These are phyloP conservation scores for Oceanodroma leucorhoa DNA, from an alignment of 2,797 vertebrate species.

Conservation along the genomic window DNA sequence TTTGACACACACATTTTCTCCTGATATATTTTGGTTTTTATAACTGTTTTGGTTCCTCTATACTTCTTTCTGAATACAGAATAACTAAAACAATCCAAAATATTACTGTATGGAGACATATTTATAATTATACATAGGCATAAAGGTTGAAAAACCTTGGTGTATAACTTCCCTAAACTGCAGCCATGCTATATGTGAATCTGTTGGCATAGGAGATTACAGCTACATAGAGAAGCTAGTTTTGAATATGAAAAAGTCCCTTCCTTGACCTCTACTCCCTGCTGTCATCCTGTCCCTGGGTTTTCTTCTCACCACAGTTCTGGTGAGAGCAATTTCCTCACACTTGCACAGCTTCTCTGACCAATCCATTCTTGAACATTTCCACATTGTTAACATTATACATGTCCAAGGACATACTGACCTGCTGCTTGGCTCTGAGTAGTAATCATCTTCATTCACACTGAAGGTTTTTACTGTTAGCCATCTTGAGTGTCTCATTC, in stretches of 20 bases:
- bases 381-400: background rate
- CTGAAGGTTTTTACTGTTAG: background rate
- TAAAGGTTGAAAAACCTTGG: background rate
- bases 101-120: background rate
- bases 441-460: background rate
- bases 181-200: background rate
- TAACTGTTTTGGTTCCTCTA: background rate
- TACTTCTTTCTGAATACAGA: background rate
- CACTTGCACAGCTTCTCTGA: slow-evolving; percentile 1
- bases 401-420: background rate
- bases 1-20: background rate
- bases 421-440: background rate
- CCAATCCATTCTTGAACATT: background rate
- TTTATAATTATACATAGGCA: background rate
- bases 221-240: background rate
- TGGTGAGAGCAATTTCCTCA: background rate
- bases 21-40: background rate
- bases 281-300: background rate
- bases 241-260: background rate
- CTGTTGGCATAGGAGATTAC: background rate
- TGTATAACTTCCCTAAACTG: background rate
- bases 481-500: background rate
- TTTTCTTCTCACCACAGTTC: background rate
- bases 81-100: background rate
- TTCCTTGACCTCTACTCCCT: background rate